These are phyloP conservation scores for Notiomystis cincta DNA, from an alignment of 2,113 vertebrate genomes.

Conservation along the genomic window DNA sequence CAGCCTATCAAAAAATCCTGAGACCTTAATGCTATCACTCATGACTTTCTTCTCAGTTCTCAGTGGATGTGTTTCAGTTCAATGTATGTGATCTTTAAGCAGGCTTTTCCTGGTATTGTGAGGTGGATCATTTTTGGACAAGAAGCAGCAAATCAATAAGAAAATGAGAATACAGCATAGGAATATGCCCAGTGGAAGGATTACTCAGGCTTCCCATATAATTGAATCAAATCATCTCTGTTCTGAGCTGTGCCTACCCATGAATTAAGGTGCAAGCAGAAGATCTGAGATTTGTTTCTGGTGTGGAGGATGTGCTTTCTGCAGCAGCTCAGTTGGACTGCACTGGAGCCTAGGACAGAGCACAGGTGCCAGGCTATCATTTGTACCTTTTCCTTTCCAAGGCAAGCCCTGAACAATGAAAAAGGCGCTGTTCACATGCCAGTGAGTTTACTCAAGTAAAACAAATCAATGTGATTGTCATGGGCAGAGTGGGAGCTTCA, in stretches of 20 bases:
- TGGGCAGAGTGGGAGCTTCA: not conserved
- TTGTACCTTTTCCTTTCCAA: not conserved
- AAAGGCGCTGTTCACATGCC: not conserved
- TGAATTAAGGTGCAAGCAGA: not conserved
- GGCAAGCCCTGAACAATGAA: not conserved
- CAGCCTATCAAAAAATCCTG: not conserved
- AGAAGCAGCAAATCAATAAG: not conserved
- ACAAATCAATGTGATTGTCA: fast-evolving
- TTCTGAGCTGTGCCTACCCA: not conserved
- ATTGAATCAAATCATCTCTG: not conserved
- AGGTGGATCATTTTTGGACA: not conserved
- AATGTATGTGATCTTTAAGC: not conserved
- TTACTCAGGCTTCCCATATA: not conserved
- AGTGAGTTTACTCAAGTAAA: not conserved
- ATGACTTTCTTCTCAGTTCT: not conserved
- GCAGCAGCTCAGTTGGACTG: not conserved
- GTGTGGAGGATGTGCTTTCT: not conserved
- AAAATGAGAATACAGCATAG: not conserved
- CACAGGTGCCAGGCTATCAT: not conserved
- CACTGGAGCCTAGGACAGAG: not conserved
- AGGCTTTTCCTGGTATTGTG: not conserved
- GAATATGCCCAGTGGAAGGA: not conserved
- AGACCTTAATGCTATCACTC: not conserved
- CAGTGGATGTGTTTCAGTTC: not conserved
- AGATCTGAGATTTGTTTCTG: not conserved